Evolutionary conservation across 1,140 invertebrate species (phyloP).

Genomic region (Stegodyphus mimosarum): DNA sequence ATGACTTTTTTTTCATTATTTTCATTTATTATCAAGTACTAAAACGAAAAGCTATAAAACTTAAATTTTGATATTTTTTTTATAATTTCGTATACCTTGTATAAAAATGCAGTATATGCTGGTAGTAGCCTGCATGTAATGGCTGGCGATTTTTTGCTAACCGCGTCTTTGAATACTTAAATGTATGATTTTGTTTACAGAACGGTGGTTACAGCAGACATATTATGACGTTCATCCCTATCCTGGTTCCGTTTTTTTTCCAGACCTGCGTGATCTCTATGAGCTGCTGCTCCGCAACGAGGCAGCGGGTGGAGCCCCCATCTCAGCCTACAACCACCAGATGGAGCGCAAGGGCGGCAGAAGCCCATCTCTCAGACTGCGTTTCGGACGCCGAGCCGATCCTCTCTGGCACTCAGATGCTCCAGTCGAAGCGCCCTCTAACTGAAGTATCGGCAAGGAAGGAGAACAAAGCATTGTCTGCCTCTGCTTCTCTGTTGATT

Average conservation of each 20-base stretch:
- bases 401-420: conserved; percentile 67
- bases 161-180: too few relatives aligned
- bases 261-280: conserved; percentile 71
- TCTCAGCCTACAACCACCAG: conserved; percentile 71
- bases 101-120: too few relatives aligned
- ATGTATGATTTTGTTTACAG: background rate
- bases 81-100: too few relatives aligned
- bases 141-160: background rate
- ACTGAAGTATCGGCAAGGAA: conserved; percentile 3
- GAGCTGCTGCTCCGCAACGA: conserved; percentile 72
- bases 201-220: conserved; percentile 22
- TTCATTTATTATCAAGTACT: too few relatives aligned
- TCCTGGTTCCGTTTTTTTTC: conserved; percentile 63
- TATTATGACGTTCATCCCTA: conserved; percentile 55
- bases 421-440: conserved; percentile 12
- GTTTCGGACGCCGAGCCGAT: conserved; percentile 79
- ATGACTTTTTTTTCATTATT: too few relatives aligned
- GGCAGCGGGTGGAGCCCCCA: conserved; percentile 67
- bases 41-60: too few relatives aligned
- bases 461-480: too few relatives aligned
- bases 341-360: conserved; percentile 78
- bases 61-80: too few relatives aligned
- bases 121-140: background rate
- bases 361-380: conserved; percentile 76
- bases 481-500: too few relatives aligned